Base-by-base conservation (phyloP, 2,888 invertebrate genomes). In the Folsomia manolachei region DNA sequence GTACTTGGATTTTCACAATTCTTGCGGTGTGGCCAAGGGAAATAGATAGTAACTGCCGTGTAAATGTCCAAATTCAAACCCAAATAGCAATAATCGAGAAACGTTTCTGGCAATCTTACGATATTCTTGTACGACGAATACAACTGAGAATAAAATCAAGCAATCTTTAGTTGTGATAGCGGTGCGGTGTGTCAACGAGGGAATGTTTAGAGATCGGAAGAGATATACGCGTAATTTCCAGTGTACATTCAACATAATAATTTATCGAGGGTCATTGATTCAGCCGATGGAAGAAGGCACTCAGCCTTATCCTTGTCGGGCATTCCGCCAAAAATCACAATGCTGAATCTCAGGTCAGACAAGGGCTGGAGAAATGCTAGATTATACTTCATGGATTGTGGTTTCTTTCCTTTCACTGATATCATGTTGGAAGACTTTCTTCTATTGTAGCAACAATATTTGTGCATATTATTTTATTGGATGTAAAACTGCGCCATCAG, bases 301-400 rank as follows among this genome's bases (percentile, higher is more conserved):
- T 67, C 67, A 67, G 67, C 67, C 67, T 56, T 67, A 27, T 67
- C 67, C 26, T 21, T 7, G 18, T 19, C 56, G 67, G 67, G 67
- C 67, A 67, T 53, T 67, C n/a, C 53, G 67, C 67, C 67, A 67
- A 67, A 67, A 67, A 67, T 67, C 67, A 67, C 67, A 67, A 67
- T 56, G 27, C 67, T 56, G 7, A 19, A 19, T 56, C 19, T 19
- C 56, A 56, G 56, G 56, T 56, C 56, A 4, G n/a, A n/a, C n/a
- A n/a, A n/a, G n/a, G n/a, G n/a, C n/a, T n/a, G n/a, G n/a, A n/a
- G n/a, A n/a, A n/a, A n/a, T n/a, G 21, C 18, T 14, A 56, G 7
- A 4, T 21, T 21, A 56, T 19, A 56, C n/a, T 56, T 56, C 56
- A 56, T 56, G 7, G 51, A 9, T 11, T 56, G 11, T 56, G 11